phyloP scores from a whole-genome alignment of 2,113 vertebrate genomes.

The Alaudala cheleensis region DNA sequence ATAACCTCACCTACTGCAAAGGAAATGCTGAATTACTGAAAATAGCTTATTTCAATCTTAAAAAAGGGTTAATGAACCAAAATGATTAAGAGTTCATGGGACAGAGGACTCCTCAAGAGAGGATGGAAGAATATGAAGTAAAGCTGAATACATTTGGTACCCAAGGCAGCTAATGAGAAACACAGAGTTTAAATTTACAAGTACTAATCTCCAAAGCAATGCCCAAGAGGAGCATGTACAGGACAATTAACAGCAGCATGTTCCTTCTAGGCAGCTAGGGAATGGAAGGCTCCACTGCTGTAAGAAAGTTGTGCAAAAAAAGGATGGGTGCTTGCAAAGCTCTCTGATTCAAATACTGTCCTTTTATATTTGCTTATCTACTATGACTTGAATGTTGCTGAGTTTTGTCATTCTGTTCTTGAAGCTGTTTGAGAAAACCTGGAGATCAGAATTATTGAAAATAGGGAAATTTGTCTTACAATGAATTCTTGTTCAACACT shows the following conservation, averaged over 20 bases:
- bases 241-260: not conserved
- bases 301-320: not conserved
- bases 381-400: not conserved
- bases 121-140: not conserved
- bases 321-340: not conserved
- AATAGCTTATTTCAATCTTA: not conserved
- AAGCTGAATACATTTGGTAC: not conserved
- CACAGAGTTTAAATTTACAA: not conserved
- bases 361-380: not conserved
- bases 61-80: not conserved
- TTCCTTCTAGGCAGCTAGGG: not conserved
- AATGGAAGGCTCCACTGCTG: not conserved
- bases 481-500: not conserved
- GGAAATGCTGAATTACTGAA: not conserved
- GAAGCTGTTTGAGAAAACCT: not conserved
- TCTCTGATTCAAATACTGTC: not conserved
- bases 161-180: not conserved
- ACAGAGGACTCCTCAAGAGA: not conserved
- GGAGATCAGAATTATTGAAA: not conserved
- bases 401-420: not conserved
- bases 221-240: not conserved
- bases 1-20: not conserved
- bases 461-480: not conserved
- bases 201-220: not conserved
- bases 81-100: not conserved